Conservation (phyloP, 2,888 invertebrate species). For the Physocephala rufipes region DNA sequence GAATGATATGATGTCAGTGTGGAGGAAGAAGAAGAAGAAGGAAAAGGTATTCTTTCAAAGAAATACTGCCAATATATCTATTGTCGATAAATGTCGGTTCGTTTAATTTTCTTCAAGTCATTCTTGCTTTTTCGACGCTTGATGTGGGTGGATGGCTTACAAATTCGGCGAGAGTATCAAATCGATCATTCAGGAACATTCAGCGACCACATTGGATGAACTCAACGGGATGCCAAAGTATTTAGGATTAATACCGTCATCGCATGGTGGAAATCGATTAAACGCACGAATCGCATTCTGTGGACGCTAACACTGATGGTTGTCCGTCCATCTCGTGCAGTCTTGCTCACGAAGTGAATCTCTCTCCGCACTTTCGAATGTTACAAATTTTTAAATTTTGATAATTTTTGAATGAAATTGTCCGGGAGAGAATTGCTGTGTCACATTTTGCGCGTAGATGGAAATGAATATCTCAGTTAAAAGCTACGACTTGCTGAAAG, state of each 20-base stretch:
- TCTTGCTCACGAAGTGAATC: neutral
- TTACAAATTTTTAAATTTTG: neutral
- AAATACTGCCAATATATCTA: neutral
- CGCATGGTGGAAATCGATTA: constrained; percentile 57
- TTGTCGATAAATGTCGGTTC: constrained; percentile 5
- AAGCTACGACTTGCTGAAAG: constrained; percentile 6
- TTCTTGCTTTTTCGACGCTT: constrained; percentile 3
- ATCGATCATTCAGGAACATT: constrained; percentile 2
- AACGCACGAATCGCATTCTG: constrained; percentile 48
- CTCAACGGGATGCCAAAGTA: constrained; percentile 47
- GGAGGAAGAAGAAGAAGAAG: neutral
- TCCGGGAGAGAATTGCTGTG: neutral
- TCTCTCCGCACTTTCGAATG: neutral
- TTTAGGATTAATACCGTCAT: constrained; percentile 45
- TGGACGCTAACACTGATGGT: neutral
- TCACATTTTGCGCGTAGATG: neutral
- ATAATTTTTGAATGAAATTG: constrained; percentile 33
- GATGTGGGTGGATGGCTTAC: constrained; percentile 26
- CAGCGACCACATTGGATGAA: neutral
- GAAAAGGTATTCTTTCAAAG: neutral
- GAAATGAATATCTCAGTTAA: constrained; percentile 9
- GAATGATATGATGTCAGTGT: constrained; percentile 17
- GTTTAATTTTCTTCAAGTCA: constrained; percentile 25
- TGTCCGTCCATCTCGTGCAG: neutral
- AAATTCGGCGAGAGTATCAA: neutral